Conservation (phyloP, 2,888 invertebrate species). For the Pristionchus japonicus region DNA sequence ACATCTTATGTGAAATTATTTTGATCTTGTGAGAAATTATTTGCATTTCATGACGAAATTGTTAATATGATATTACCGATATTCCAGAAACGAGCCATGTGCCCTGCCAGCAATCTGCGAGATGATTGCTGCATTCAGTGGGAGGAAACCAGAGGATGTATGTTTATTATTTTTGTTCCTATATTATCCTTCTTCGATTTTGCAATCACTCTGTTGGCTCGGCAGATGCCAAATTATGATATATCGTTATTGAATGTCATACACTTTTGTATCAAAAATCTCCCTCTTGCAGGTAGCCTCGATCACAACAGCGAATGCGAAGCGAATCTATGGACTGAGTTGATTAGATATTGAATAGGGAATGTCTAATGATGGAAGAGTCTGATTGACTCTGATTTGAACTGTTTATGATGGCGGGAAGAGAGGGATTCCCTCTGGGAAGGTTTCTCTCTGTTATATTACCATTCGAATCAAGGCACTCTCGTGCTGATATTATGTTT, state of each 20-base stretch:
- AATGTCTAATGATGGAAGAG: not conserved
- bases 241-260: no score
- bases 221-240: no score
- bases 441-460: not conserved
- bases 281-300: constrained; percentile 54
- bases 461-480: not conserved
- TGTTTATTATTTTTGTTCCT: no score
- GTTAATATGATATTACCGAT: not conserved
- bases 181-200: no score
- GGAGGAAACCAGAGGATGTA: constrained; percentile 57
- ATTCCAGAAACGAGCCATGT: constrained; percentile 89
- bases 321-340: constrained; percentile 63
- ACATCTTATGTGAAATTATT: no score
- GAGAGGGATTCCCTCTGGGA: not conserved
- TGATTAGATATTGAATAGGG: not conserved
- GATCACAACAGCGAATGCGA: constrained; percentile 68
- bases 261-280: no score
- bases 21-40: no score
- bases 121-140: constrained; percentile 88
- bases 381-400: not conserved
- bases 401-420: not conserved
- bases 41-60: no score
- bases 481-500: not conserved
- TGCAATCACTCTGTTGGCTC: no score
- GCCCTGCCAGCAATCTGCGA: constrained; percentile 92